These are phyloP conservation scores for Euura lappo DNA, from an alignment of 1,140 invertebrate genomes.

Conservation along the genomic window DNA sequence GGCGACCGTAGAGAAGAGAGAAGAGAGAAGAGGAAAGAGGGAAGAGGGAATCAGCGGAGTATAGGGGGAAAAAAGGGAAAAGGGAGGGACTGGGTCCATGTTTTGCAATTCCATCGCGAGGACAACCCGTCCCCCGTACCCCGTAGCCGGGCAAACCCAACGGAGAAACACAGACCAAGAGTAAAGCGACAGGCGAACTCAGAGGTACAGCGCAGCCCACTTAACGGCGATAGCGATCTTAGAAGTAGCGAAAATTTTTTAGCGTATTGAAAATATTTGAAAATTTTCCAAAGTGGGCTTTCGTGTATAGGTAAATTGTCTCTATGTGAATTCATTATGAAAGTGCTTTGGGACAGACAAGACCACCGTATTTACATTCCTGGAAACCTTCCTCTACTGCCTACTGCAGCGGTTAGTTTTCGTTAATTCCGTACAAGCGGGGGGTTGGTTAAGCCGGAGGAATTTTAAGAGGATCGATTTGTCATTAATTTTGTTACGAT, in stretches of 20 bases:
- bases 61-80: neutral
- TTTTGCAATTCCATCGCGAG: conserved; percentile 5
- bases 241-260: neutral
- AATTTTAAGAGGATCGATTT: neutral
- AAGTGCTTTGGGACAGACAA: too few species aligned
- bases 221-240: neutral
- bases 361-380: too few species aligned
- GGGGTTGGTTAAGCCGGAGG: neutral
- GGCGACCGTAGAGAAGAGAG: neutral
- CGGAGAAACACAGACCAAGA: neutral
- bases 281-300: neutral
- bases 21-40: neutral
- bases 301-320: neutral
- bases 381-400: too few species aligned
- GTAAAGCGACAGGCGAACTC: too few species aligned
- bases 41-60: neutral
- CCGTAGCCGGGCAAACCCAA: too few species aligned
- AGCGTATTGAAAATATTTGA: neutral
- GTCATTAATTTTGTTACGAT: conserved; percentile 1
- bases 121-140: neutral
- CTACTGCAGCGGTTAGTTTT: neutral
- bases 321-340: too few species aligned
- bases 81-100: neutral
- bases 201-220: neutral
- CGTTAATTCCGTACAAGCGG: neutral